A percentile compares a stretch with the other conserved stretches of the same genome.
Conservation (phyloP, 2,888 invertebrate species). For the Eubasilissa splendida region DNA sequence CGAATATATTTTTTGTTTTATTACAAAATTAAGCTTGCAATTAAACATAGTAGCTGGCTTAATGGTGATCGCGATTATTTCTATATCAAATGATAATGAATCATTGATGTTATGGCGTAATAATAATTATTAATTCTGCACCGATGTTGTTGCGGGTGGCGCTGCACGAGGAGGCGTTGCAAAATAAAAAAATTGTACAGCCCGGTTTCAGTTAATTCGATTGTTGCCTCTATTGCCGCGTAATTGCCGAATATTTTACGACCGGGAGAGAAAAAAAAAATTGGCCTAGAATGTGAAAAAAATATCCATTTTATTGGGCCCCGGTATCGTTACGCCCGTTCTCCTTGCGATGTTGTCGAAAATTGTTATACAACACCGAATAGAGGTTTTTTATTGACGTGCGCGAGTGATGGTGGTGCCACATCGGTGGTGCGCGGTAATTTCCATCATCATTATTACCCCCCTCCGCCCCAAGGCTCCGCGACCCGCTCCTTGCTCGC, state of each 20-base stretch:
- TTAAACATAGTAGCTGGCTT: too few species aligned
- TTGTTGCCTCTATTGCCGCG: conserved; percentile 14
- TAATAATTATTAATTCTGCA: too few species aligned
- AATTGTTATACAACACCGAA: background rate
- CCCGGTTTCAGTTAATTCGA: conserved; percentile 7
- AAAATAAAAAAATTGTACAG: background rate
- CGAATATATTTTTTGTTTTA: too few species aligned
- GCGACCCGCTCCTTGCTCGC: background rate
- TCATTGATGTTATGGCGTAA: too few species aligned
- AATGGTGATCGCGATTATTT: too few species aligned
- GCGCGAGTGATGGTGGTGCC: background rate
- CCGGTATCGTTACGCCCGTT: background rate
- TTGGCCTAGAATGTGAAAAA: background rate
- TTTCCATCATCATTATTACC: conserved; percentile 1
- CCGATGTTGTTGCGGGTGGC: too few species aligned
- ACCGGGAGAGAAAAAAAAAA: background rate
- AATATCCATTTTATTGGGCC: background rate
- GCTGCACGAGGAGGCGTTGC: background rate
- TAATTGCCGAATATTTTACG: conserved; percentile 4
- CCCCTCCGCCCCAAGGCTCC: background rate
- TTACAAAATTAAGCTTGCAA: too few species aligned
- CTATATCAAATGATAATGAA: too few species aligned
- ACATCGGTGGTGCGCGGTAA: background rate
- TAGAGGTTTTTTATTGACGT: background rate
- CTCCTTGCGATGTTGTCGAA: background rate